A percentile compares a stretch with the other conserved stretches of the same genome.
These are phyloP conservation scores for Myripristis murdjan DNA, from an alignment of 2,797 vertebrate genomes.

Conservation along the genomic window DNA sequence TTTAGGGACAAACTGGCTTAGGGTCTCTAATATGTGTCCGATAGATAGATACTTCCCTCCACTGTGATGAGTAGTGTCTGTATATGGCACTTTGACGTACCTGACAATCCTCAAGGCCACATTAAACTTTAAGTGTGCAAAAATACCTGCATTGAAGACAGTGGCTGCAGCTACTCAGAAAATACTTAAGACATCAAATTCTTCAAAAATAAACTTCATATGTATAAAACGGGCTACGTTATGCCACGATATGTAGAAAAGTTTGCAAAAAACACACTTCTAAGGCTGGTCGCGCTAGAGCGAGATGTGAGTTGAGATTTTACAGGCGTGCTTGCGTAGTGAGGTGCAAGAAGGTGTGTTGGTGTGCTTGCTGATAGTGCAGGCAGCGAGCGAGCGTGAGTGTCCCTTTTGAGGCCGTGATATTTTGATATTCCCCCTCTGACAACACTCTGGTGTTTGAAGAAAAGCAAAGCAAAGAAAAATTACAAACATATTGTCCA, in stretches of 20 bases:
- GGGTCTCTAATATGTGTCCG: slow-evolving; percentile 18
- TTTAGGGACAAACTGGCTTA: slow-evolving; percentile 13
- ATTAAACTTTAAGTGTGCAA: slow-evolving; percentile 55
- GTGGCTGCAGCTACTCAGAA: slow-evolving; percentile 36
- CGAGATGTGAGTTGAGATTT: slow-evolving; percentile 35
- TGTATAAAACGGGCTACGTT: slow-evolving; percentile 47
- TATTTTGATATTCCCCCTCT: slow-evolving; percentile 42
- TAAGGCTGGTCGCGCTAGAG: slow-evolving; percentile 22
- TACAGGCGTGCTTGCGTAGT: slow-evolving; percentile 1
- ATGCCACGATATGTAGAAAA: slow-evolving; percentile 22
- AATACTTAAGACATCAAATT: slow-evolving; percentile 12
- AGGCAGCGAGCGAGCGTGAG: slow-evolving; percentile 23
- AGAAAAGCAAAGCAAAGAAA: not conserved
- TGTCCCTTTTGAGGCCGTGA: slow-evolving; percentile 53
- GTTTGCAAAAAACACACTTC: slow-evolving; percentile 33
- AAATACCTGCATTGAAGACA: slow-evolving; percentile 41
- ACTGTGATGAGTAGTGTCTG: slow-evolving; percentile 40
- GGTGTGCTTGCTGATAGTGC: not conserved
- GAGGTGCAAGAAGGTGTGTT: slow-evolving; percentile 15
- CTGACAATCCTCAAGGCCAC: slow-evolving; percentile 54
- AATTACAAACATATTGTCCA: not conserved
- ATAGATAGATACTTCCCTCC: slow-evolving; percentile 18
- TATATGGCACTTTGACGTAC: slow-evolving; percentile 31
- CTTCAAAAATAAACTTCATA: slow-evolving; percentile 45
- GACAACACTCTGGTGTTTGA: slow-evolving; percentile 49